These are phyloP conservation scores for Adelognathus sp. DNA, from an alignment of 2,888 invertebrate species.

Conservation along the genomic window DNA sequence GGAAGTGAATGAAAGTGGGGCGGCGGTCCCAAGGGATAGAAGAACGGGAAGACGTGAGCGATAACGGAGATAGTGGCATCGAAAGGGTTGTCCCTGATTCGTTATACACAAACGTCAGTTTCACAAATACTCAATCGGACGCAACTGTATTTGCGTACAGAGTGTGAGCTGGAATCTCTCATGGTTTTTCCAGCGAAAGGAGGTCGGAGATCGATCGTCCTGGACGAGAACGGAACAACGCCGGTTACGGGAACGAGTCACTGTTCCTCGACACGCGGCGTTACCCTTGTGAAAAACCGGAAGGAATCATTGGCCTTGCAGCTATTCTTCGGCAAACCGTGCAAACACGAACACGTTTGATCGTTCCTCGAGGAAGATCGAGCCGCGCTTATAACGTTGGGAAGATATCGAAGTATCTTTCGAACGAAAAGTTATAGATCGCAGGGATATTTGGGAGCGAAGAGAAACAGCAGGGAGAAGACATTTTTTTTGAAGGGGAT, in stretches of 20 bases:
- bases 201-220: constrained; percentile 73
- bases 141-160: not conserved
- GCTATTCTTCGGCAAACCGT: not conserved
- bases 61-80: not conserved
- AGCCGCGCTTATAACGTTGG: too few species aligned
- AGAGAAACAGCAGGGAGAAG: not conserved
- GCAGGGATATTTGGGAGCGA: not conserved
- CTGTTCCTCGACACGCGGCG: not conserved
- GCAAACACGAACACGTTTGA: not conserved
- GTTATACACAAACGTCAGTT: not conserved
- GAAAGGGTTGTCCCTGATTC: not conserved
- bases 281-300: not conserved
- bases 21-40: constrained; percentile 46
- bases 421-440: too few species aligned
- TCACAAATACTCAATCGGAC: not conserved
- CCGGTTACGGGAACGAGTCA: constrained; percentile 34
- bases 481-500: not conserved
- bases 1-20: constrained; percentile 50
- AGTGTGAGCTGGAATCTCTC: constrained; percentile 54
- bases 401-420: too few species aligned
- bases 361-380: not conserved
- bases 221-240: constrained; percentile 63
- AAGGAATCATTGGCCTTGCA: not conserved
- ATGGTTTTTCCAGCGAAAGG: constrained; percentile 70
- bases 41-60: constrained; percentile 21